phyloP scores from a whole-genome alignment of 2,888 invertebrate species.

The Cantharis rufa region DNA sequence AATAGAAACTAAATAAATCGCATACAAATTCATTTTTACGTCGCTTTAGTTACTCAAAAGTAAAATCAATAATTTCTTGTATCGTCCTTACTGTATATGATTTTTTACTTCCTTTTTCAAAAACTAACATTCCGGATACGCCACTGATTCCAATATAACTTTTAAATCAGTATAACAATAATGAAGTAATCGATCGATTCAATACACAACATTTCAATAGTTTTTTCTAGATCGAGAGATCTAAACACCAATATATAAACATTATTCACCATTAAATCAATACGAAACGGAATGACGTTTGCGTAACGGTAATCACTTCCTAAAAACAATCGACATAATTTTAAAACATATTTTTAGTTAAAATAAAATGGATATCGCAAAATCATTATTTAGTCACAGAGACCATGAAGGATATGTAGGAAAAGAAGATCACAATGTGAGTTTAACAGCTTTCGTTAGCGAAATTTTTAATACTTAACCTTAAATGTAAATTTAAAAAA shows the following conservation, averaged over 20 bases:
- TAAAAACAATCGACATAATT: neutral
- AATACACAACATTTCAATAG: neutral
- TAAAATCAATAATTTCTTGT: neutral
- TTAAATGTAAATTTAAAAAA: neutral
- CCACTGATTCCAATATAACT: neutral
- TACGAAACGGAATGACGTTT: neutral
- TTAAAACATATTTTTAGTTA: neutral
- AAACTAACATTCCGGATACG: neutral
- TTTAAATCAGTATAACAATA: neutral
- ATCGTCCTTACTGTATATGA: neutral
- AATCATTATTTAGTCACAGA: conserved; percentile 84
- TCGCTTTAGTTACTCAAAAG: neutral
- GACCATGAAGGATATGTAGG: conserved; percentile 91
- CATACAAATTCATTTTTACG: neutral
- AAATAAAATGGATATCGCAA: conserved; percentile 82
- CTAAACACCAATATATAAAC: neutral
- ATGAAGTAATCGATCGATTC: neutral
- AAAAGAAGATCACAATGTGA: conserved; percentile 78
- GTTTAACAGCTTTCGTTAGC: conserved; percentile 36
- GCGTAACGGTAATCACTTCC: neutral
- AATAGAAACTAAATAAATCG: too few relatives aligned
- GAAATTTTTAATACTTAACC: neutral
- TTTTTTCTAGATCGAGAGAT: neutral
- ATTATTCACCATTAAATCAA: neutral
- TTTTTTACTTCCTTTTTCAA: neutral